Conservation (phyloP, 2,113 vertebrate species). For the Polypterus bichir region DNA sequence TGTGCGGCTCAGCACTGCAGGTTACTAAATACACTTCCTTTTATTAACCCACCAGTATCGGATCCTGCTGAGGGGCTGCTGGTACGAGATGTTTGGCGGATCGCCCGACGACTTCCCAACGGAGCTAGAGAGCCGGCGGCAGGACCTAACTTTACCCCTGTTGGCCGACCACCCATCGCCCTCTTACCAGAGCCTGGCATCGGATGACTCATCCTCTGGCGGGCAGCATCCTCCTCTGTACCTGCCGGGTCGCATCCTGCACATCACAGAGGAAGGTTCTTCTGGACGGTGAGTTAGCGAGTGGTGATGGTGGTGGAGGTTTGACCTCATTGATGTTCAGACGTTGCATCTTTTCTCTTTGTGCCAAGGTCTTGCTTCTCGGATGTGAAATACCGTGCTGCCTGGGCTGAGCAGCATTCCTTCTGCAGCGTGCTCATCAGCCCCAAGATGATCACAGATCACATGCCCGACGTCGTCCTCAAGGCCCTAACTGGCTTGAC, state of each 20-base stretch:
- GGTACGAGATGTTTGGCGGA: slow-evolving; percentile 87
- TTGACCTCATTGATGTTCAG: neutral
- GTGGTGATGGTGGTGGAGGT: neutral
- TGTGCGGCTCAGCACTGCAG: neutral
- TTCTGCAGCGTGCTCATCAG: slow-evolving; percentile 84
- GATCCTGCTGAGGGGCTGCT: slow-evolving; percentile 79
- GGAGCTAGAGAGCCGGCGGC: slow-evolving; percentile 64
- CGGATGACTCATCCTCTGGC: slow-evolving; percentile 54
- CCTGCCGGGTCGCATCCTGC: slow-evolving; percentile 76
- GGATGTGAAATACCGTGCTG: slow-evolving; percentile 52
- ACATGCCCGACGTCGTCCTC: slow-evolving; percentile 79
- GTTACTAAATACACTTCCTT: neutral
- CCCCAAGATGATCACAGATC: slow-evolving; percentile 82
- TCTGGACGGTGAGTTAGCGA: slow-evolving; percentile 52
- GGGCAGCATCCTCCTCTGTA: slow-evolving; percentile 63
- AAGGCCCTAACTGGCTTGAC: slow-evolving; percentile 61
- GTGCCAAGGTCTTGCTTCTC: slow-evolving; percentile 64
- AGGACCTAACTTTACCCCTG: slow-evolving; percentile 68
- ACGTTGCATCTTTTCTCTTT: neutral
- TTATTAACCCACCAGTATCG: slow-evolving; percentile 56
- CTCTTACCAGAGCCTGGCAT: slow-evolving; percentile 62
- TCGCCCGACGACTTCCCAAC: slow-evolving; percentile 65
- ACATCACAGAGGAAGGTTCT: slow-evolving; percentile 68
- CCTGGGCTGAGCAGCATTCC: slow-evolving; percentile 63
- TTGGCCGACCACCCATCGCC: slow-evolving; percentile 68